Evolutionary conservation across 2,888 invertebrate genomes (phyloP).

Genomic region (Globia sparganii): DNA sequence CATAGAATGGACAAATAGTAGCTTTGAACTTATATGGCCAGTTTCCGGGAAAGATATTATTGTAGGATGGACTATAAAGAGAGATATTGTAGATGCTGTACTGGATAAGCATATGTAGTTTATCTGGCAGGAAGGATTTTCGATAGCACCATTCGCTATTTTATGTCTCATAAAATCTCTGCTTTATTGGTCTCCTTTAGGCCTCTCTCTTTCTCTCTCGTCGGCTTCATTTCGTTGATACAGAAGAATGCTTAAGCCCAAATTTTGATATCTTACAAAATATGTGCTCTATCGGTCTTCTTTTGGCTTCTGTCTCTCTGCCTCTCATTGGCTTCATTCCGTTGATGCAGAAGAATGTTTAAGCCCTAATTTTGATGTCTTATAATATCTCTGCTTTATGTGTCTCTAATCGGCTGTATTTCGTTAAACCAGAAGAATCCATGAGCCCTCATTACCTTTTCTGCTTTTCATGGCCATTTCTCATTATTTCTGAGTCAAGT

Average conservation of each 20-base stretch:
- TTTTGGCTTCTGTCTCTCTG: no score
- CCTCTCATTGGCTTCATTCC: no score
- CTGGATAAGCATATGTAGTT: neutral
- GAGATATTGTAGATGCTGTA: neutral
- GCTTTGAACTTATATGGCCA: slow-evolving; percentile 22
- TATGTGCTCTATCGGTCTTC: neutral
- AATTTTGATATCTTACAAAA: no score
- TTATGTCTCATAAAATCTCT: neutral
- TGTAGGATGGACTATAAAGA: slow-evolving; percentile 2
- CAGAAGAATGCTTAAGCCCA: no score
- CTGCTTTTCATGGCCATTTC: neutral
- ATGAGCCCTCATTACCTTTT: rapidly evolving
- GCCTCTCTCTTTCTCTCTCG: neutral
- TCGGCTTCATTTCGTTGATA: neutral
- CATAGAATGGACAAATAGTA: slow-evolving; percentile 60
- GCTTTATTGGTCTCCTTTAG: neutral
- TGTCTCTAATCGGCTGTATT: neutral
- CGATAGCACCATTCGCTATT: neutral
- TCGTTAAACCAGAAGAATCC: neutral
- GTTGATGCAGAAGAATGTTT: neutral
- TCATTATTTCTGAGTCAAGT: neutral
- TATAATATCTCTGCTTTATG: neutral
- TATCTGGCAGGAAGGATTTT: neutral
- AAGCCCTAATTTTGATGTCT: neutral
- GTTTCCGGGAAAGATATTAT: slow-evolving; percentile 15